phyloP scores from a whole-genome alignment of 2,888 invertebrate species.

The Melangyna quadrimaculata region DNA sequence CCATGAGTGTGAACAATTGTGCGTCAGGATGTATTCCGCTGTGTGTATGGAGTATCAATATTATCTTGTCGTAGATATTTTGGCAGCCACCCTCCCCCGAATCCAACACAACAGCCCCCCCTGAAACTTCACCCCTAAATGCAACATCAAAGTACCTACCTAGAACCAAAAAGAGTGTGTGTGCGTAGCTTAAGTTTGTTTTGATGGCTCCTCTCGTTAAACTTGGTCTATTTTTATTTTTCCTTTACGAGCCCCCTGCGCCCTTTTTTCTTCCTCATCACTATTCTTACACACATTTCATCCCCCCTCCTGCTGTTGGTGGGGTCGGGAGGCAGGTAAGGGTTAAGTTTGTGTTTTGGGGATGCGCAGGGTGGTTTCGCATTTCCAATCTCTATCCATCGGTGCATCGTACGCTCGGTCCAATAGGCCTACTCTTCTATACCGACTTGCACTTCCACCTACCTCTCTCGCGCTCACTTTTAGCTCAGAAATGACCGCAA shows the following conservation, averaged over 20 bases:
- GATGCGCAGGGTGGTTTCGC: constrained; percentile 42
- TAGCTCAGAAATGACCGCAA: constrained; percentile 37
- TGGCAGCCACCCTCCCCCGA: constrained; percentile 30
- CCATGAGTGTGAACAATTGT: not conserved
- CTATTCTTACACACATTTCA: constrained; percentile 36
- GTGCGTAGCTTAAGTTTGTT: constrained; percentile 69
- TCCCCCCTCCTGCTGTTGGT: not conserved
- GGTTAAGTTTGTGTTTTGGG: constrained; percentile 57
- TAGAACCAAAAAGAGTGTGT: constrained; percentile 29
- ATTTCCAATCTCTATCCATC: constrained; percentile 45
- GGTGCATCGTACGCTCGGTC: constrained; percentile 15
- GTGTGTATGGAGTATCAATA: constrained; percentile 49
- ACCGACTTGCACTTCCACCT: not conserved
- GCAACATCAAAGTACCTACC: constrained; percentile 21
- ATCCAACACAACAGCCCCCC: not conserved
- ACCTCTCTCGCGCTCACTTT: not conserved
- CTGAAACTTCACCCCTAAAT: constrained; percentile 7
- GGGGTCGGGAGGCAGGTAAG: constrained; percentile 39
- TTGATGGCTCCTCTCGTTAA: constrained; percentile 58
- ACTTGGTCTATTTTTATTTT: constrained; percentile 60
- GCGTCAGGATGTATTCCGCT: constrained; percentile 12
- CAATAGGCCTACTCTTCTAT: constrained; percentile 53
- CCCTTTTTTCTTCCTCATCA: not conserved
- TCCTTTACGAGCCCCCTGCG: constrained; percentile 30
- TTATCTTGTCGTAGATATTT: constrained; percentile 64